phyloP scores from a whole-genome alignment of 2,888 invertebrate species.

The Julus scanicus region DNA sequence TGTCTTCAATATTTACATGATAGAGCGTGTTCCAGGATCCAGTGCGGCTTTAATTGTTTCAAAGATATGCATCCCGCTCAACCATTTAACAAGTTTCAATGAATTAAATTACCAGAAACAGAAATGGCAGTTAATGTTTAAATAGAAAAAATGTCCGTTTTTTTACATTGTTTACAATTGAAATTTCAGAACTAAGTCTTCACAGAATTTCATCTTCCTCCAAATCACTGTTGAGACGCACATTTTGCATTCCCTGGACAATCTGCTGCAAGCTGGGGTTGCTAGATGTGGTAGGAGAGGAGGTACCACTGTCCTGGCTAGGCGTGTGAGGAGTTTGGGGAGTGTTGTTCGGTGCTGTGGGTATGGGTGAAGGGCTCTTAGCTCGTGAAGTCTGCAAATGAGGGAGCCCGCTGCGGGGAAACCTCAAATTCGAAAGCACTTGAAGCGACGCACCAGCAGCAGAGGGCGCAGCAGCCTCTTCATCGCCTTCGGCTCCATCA shows the following conservation, averaged over 20 bases:
- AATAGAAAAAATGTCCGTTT: background rate
- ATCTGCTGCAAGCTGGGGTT: constrained; percentile 49
- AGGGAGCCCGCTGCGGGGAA: background rate
- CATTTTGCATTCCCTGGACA: constrained; percentile 43
- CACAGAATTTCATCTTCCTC: background rate
- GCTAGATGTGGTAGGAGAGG: constrained; percentile 52
- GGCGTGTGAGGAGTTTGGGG: constrained; percentile 59
- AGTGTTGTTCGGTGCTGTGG: constrained; percentile 59
- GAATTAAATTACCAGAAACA: background rate
- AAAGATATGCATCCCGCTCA: background rate
- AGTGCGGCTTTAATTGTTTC: background rate
- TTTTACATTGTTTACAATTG: background rate
- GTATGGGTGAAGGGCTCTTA: constrained; percentile 57
- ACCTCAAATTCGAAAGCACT: background rate
- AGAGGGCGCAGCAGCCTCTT: constrained; percentile 31
- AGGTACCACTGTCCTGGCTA: constrained; percentile 52
- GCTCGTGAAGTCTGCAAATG: background rate
- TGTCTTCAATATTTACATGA: too few relatives aligned
- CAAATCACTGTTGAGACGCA: background rate
- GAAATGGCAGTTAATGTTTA: background rate
- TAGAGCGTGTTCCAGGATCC: too few relatives aligned
- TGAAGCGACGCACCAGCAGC: background rate
- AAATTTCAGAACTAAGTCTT: background rate
- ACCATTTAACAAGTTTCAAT: background rate
- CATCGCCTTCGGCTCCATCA: constrained; percentile 40